phyloP scores from a whole-genome alignment of 1,140 invertebrate genomes.

The Parasteatoda tepidariorum region DNA sequence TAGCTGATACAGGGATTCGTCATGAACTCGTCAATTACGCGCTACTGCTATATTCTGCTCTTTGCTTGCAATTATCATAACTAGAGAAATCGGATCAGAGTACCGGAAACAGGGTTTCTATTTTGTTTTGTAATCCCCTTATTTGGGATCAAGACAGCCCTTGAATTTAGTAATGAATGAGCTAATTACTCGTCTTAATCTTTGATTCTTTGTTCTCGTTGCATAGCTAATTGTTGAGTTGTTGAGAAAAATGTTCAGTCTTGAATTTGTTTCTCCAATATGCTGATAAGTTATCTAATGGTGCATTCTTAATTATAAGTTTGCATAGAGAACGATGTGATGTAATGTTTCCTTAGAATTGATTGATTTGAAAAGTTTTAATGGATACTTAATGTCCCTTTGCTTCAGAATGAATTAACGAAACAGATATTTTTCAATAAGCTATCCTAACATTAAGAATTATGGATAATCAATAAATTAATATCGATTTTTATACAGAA shows the following conservation, averaged over 20 bases:
- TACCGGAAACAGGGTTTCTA: neutral
- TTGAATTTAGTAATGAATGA: slow-evolving; percentile 30
- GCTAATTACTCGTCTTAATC: slow-evolving; percentile 50
- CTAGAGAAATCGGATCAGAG: slow-evolving; percentile 32
- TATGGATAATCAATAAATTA: too few relatives aligned
- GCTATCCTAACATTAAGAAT: too few relatives aligned
- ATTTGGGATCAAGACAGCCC: neutral
- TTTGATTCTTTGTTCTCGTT: neutral
- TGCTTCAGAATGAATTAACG: too few relatives aligned
- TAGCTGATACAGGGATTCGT: slow-evolving; percentile 16
- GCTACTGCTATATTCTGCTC: slow-evolving; percentile 12
- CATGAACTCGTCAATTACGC: slow-evolving; percentile 40
- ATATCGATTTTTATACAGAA: too few relatives aligned
- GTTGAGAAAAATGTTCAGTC: neutral
- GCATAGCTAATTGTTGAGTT: neutral
- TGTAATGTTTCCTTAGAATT: too few relatives aligned
- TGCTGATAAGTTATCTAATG: neutral
- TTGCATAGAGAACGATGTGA: too few relatives aligned
- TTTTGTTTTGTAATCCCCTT: slow-evolving; percentile 48
- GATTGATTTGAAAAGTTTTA: too few relatives aligned
- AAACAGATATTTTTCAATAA: too few relatives aligned
- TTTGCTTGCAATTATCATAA: slow-evolving; percentile 58
- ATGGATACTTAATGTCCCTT: too few relatives aligned
- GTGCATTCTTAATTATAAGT: too few relatives aligned
- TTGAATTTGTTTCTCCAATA: neutral